phyloP scores from a whole-genome alignment of 2,888 invertebrate genomes.

The Resseliella maxima region DNA sequence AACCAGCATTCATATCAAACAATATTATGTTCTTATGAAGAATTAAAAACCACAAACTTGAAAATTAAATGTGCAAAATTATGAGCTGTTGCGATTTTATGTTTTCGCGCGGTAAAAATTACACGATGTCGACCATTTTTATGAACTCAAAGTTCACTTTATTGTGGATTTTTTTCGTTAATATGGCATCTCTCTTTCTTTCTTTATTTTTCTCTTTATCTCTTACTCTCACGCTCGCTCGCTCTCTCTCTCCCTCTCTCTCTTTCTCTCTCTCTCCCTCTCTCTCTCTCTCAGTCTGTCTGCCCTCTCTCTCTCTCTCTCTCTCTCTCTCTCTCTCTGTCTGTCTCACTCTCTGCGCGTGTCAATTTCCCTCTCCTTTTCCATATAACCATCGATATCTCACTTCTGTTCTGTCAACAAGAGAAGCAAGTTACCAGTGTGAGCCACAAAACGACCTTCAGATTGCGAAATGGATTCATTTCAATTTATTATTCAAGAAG shows the following conservation, averaged over 20 bases:
- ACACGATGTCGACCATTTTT: neutral
- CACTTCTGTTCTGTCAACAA: neutral
- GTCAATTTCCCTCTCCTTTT: too few relatives aligned
- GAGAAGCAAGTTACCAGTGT: neutral
- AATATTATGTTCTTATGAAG: neutral
- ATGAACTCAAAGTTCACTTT: neutral
- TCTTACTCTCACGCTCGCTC: too few relatives aligned
- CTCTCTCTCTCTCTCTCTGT: too few relatives aligned
- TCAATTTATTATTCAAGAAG: too few relatives aligned
- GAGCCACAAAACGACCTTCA: neutral
- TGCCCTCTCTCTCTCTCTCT: too few relatives aligned
- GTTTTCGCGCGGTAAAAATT: neutral
- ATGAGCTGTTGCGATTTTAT: slow-evolving; percentile 11
- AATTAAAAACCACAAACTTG: neutral
- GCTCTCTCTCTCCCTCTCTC: too few relatives aligned
- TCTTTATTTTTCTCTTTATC: neutral
- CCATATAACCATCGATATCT: too few relatives aligned
- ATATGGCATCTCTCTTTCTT: neutral
- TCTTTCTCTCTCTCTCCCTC: too few relatives aligned
- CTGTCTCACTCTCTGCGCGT: too few relatives aligned
- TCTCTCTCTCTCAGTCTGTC: too few relatives aligned
- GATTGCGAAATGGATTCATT: neutral
- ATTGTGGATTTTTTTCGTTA: neutral
- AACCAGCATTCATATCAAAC: neutral
- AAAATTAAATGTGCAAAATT: slow-evolving; percentile 6